These are phyloP conservation scores for Ligdia adustata DNA, from an alignment of 2,888 invertebrate species.

Conservation along the genomic window DNA sequence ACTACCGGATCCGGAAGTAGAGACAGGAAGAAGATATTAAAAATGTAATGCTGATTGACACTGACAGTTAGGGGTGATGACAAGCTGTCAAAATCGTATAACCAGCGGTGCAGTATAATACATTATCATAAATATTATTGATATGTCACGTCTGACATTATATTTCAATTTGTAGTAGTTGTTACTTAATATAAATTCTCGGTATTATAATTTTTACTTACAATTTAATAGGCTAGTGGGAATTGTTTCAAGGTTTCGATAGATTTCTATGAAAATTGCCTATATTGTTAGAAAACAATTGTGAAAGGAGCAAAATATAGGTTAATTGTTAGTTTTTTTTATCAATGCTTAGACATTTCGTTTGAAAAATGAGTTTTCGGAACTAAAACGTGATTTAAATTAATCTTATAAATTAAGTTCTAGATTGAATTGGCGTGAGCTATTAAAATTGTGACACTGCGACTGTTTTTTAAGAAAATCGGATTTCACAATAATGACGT, in stretches of 20 bases:
- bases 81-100: constrained; percentile 17
- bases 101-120: neutral
- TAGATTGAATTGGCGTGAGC: no score
- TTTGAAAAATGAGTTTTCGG: no score
- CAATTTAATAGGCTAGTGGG: neutral
- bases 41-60: constrained; percentile 35
- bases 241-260: neutral
- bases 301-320: neutral
- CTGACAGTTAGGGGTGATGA: constrained; percentile 32
- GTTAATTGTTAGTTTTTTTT: neutral
- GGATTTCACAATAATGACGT: no score
- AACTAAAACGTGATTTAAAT: no score
- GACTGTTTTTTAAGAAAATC: no score
- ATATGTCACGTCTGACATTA: constrained; percentile 14
- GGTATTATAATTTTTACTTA: neutral
- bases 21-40: constrained; percentile 46
- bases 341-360: neutral
- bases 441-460: no score
- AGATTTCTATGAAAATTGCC: no score
- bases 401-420: no score
- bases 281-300: neutral
- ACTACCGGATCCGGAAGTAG: constrained; percentile 49
- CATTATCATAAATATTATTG: constrained; percentile 8
- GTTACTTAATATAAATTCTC: neutral
- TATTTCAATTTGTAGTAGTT: neutral